phyloP scores from a whole-genome alignment of 2,113 vertebrate species.

The Pedionomus torquatus region DNA sequence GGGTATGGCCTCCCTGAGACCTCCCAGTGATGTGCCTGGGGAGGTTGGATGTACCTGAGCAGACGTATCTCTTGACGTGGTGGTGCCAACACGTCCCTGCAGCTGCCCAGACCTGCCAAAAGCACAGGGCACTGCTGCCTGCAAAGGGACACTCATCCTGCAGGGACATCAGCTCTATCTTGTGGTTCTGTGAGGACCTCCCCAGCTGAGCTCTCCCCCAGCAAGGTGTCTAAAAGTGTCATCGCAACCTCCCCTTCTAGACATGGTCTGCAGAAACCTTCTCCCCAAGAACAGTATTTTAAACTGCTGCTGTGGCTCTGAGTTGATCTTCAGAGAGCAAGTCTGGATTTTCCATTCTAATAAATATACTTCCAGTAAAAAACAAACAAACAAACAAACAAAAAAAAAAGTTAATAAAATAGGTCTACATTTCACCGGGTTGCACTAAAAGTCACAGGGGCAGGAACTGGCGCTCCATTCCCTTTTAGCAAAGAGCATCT shows the following conservation, averaged over 20 bases:
- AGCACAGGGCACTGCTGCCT: not conserved
- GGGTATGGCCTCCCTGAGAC: not conserved
- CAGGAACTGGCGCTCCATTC: not conserved
- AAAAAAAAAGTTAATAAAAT: not conserved
- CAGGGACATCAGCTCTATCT: not conserved
- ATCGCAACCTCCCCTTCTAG: not conserved
- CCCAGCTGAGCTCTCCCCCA: not conserved
- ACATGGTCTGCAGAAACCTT: not conserved
- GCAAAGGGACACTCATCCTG: fast-evolving
- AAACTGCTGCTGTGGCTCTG: not conserved
- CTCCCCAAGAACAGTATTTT: fast-evolving
- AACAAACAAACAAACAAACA: too few species aligned
- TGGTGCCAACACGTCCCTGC: not conserved
- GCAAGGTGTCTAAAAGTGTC: not conserved
- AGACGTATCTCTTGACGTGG: not conserved
- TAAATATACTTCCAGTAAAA: not conserved
- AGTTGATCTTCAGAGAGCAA: not conserved
- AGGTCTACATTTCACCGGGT: not conserved
- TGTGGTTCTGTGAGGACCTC: fast-evolving
- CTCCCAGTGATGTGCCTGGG: fast-evolving
- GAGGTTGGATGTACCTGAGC: not conserved
- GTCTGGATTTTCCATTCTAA: not conserved
- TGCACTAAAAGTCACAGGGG: not conserved
- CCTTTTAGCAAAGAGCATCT: not conserved
- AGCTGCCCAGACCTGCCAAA: fast-evolving